Evolutionary conservation across 2,113 vertebrate genomes (phyloP).

Genomic region (Dromiciops gliroides): DNA sequence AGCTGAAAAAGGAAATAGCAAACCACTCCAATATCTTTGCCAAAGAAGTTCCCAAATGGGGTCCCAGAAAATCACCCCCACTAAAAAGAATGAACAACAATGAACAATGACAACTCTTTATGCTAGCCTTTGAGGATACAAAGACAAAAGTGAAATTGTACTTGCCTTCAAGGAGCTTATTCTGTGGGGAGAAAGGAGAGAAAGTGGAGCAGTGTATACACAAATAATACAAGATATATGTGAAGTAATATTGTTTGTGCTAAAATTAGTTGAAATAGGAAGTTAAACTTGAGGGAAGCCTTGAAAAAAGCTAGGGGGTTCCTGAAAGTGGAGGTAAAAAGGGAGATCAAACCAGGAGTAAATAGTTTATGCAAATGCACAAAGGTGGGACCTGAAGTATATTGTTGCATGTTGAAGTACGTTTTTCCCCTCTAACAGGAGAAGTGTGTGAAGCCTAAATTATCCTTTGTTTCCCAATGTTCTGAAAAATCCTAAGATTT

Average conservation of each 20-base stretch:
- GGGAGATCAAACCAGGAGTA: background rate
- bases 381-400: background rate
- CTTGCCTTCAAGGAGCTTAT: background rate
- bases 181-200: background rate
- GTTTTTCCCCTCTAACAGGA: rapidly evolving
- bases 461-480: rapidly evolving
- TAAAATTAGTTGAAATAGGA: background rate
- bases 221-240: background rate
- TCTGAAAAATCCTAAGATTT: rapidly evolving
- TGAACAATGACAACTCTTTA: background rate
- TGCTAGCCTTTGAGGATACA: background rate
- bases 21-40: background rate
- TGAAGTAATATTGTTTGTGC: background rate
- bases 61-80: too few species aligned
- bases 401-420: background rate
- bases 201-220: background rate
- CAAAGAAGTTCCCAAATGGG: background rate
- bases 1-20: background rate
- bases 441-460: background rate
- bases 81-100: background rate
- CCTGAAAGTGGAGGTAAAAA: background rate
- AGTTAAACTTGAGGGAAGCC: background rate
- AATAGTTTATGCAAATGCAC: background rate
- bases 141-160: background rate
- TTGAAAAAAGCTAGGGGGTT: background rate